A percentile compares a stretch with the other conserved stretches of the same genome.
Evolutionary conservation across 1,140 invertebrate genomes (phyloP).

Genomic region (Drosophila rhopaloa): DNA sequence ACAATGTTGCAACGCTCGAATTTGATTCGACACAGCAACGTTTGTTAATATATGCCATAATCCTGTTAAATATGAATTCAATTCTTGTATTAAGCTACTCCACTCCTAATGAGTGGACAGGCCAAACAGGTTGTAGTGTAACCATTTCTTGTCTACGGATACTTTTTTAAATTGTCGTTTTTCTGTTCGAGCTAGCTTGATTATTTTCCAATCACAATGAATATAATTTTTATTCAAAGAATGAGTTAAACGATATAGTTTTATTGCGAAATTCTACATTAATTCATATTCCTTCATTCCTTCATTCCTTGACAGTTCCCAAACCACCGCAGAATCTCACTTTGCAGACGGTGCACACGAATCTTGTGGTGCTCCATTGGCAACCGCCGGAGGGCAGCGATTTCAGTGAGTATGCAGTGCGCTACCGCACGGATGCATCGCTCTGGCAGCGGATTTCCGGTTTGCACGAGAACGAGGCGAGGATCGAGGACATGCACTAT

Average conservation of each 20-base stretch:
- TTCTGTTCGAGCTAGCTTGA: too few relatives aligned
- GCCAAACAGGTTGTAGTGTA: not conserved
- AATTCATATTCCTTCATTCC: too few relatives aligned
- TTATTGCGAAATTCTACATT: too few relatives aligned
- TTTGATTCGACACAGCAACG: not conserved
- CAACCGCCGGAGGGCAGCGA: constrained; percentile 89
- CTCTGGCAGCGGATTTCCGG: constrained; percentile 89
- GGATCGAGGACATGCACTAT: constrained; percentile 94
- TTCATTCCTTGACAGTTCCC: constrained; percentile 87
- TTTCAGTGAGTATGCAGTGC: constrained; percentile 92
- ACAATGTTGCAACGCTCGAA: constrained; percentile 18
- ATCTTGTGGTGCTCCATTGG: constrained; percentile 93
- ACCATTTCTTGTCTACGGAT: not conserved
- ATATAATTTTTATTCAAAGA: too few relatives aligned
- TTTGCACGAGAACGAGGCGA: constrained; percentile 88
- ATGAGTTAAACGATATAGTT: too few relatives aligned
- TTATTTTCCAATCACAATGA: not conserved
- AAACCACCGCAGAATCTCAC: constrained; percentile 92
- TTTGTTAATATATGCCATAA: constrained; percentile 32
- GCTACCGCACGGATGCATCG: constrained; percentile 90
- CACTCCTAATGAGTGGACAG: constrained; percentile 11
- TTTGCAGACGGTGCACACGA: constrained; percentile 91
- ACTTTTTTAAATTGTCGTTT: not conserved
- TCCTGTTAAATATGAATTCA: constrained; percentile 14
- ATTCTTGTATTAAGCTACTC: constrained; percentile 2